Evolutionary conservation across 2,113 vertebrate genomes (phyloP), one percentile per base, ranked within the genome.

Genomic region (Mirounga angustirostris): DNA sequence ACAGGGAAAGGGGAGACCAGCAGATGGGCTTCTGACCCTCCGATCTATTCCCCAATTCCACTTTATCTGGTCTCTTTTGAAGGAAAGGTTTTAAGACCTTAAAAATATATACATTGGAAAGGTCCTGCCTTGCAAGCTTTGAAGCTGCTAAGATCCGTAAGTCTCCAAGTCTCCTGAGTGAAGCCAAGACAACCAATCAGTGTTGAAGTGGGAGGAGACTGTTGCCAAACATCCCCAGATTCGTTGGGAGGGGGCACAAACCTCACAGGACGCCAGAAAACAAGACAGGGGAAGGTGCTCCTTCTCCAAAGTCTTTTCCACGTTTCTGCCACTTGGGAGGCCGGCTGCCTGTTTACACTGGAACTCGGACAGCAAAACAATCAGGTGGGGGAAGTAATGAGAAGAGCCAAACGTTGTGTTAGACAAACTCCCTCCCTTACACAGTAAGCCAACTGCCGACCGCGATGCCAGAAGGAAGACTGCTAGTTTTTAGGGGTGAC

Each of bases 401-500:
- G 7, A 16, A 58, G 22, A 69, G 30, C 1, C 30, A 14, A 26
- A 10, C 5, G 56, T 76, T 19, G 10, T 22, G 14, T 21, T 33
- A 28, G 43, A 50, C 30, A 43, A 28, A 9, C 50, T 13, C 7
- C 0, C 24, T 65, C 58, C 15, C 16, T 1, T 21, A 5, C 0
- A 0, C 18, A 76, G 24, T 4, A 5, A 1, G 14, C 43, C 76
- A 5, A 82, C 33, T 9, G 5, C 36, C 50, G 16, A 15, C 4
- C 81, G 24, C 40, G 13, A 2, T 4, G 7, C 33, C 54, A 50
- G 58, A 26, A 65, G 67, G 59, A 52, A 43, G 76, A 78, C 12
- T 40, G 33, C 63, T 3, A 10, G 7, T 22, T 2, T 56, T 69
- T 7, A 3, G 2, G 71, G n/a, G 61, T 30, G 28, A 18, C 33